phyloP scores from a whole-genome alignment of 2,797 vertebrate species.

The Pangasius djambal region DNA sequence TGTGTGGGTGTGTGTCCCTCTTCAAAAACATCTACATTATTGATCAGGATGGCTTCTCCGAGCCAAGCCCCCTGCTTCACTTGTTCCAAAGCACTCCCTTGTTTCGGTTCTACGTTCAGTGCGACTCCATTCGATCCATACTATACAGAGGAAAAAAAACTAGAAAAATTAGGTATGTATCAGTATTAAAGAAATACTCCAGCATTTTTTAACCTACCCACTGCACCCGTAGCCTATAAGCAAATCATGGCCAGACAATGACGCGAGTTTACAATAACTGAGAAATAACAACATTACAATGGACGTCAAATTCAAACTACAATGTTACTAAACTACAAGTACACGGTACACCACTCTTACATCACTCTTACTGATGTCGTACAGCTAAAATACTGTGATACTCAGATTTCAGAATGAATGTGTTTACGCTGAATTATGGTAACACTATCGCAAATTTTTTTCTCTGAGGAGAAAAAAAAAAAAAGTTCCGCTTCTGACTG shows the following conservation, averaged over 20 bases:
- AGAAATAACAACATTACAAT: not conserved
- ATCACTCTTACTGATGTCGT: not conserved
- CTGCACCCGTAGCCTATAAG: not conserved
- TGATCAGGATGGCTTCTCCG: slow-evolving; percentile 67
- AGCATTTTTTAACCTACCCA: not conserved
- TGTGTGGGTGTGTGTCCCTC: slow-evolving; percentile 51
- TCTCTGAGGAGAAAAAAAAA: too few species aligned
- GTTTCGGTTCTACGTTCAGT: not conserved
- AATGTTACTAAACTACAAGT: not conserved
- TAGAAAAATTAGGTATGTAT: too few species aligned
- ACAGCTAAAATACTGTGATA: not conserved
- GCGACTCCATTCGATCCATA: not conserved
- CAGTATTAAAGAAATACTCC: too few species aligned
- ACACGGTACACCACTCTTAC: not conserved
- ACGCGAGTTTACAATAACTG: not conserved
- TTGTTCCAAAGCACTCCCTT: not conserved
- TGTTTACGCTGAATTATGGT: not conserved
- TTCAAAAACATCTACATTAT: slow-evolving; percentile 80
- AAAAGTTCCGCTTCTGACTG: not conserved
- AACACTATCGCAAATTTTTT: not conserved
- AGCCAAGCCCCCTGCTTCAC: slow-evolving; percentile 45
- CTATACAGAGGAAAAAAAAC: not conserved
- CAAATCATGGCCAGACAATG: not conserved
- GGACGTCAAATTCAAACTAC: not conserved
- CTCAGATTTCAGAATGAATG: not conserved